phyloP scores from a whole-genome alignment of 2,113 vertebrate species.

The Perca schrenkii region DNA sequence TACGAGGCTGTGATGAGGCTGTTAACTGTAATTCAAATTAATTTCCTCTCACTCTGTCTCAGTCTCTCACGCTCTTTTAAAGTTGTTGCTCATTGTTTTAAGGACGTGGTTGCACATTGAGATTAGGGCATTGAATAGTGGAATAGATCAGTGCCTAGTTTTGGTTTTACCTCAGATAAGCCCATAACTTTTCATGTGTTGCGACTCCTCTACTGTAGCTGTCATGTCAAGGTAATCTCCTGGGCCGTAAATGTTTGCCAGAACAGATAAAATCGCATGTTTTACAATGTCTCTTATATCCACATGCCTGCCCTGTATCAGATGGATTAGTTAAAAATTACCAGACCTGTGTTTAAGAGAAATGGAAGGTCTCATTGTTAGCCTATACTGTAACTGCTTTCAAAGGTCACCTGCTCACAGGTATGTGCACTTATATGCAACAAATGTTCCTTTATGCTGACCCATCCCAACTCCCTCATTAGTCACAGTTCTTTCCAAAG shows the following conservation, averaged over 20 bases:
- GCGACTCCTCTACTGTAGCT: neutral
- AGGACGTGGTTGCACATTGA: slow-evolving; percentile 30
- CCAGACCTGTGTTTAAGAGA: neutral
- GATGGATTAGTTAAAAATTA: slow-evolving; percentile 48
- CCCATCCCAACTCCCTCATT: neutral
- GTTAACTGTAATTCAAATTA: slow-evolving; percentile 2
- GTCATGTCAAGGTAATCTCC: slow-evolving; percentile 24
- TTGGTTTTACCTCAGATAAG: neutral
- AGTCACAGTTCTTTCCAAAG: slow-evolving; percentile 4
- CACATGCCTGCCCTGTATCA: slow-evolving; percentile 7
- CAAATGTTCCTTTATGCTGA: neutral
- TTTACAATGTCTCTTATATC: neutral
- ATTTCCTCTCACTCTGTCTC: slow-evolving; percentile 21
- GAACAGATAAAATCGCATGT: slow-evolving; percentile 35
- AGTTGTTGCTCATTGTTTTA: slow-evolving; percentile 27
- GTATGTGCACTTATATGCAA: neutral
- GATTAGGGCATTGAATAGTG: slow-evolving; percentile 25
- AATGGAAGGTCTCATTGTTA: neutral
- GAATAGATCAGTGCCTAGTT: neutral
- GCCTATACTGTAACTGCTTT: neutral
- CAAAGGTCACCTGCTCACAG: slow-evolving; percentile 10
- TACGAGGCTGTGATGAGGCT: slow-evolving; percentile 16
- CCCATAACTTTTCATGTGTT: slow-evolving; percentile 5
- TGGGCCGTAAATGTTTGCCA: slow-evolving; percentile 50
- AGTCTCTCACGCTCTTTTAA: slow-evolving; percentile 27